Evolutionary conservation across 1,140 invertebrate genomes (phyloP), one percentile per base, ranked within the genome.

Genomic region (Pseudomyrmex pallidus): DNA sequence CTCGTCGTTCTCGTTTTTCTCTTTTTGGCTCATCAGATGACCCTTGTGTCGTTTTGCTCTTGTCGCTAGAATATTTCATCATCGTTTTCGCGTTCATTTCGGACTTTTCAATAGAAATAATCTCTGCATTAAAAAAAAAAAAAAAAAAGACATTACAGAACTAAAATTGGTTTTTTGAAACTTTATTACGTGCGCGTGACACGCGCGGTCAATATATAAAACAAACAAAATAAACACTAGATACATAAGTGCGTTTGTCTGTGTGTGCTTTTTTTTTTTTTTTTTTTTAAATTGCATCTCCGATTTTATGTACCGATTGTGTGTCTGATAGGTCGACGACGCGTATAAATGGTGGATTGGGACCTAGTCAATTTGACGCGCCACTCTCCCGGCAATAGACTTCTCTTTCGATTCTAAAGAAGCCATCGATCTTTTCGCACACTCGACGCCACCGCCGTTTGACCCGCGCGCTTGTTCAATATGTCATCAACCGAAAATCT

Each of bases 391-490:
- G 20, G 13, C 66, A 78, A 70, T 68, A 70, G 64, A 70, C 64
- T 78, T 70, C 76, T 78, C 74, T 68, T 68, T 68, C 63, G 64
- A 78, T 78, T 78, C 76, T 78, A 78, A 78, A 78, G 76, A 78
- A 78, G 64, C 76, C 66, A 78, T 78, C 64, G 64, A 78, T 78
- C 76, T 70, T 70, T 78, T 54, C 15, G 64, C 64, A 59, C 64
- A 70, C 74, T 78, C 52, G 17, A 78, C 63, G 63, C 63, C 76
- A 70, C 52, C 64, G 20, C 54, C 52, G 76, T 78, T 78, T 78
- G 76, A 78, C 76, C 76, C 48, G 52, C 52, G 57, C 52, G 57
- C 52, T 78, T 78, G 52, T 78, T 70, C 76, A 78, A 78, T 78
- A 57, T 78, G 52, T 78, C 64, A 70, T 78, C 54, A 22, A 59